phyloP scores from a whole-genome alignment of 37 sponge, comb jelly and placozoan species.

The Halisarca cf. caerulea region DNA sequence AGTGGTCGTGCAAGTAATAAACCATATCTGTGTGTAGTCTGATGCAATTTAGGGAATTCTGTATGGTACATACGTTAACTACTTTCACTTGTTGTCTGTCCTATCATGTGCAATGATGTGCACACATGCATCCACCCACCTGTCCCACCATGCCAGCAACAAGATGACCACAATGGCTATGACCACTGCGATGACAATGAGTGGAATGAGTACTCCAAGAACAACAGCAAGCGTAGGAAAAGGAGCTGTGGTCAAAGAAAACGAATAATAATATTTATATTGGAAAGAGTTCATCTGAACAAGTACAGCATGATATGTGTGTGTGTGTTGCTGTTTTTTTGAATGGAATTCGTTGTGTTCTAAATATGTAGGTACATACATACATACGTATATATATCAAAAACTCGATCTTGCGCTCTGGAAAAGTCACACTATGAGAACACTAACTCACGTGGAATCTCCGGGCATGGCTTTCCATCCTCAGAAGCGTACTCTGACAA shows the following conservation, averaged over 20 bases:
- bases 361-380: not conserved
- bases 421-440: not conserved
- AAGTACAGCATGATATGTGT: too few relatives aligned
- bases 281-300: too few relatives aligned
- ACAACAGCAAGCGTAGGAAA: not conserved
- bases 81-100: too few relatives aligned
- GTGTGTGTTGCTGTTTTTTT: too few relatives aligned
- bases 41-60: too few relatives aligned
- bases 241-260: not conserved
- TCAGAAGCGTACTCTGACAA: not conserved
- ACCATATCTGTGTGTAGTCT: too few relatives aligned
- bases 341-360: too few relatives aligned
- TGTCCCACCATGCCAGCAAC: not conserved
- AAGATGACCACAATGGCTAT: not conserved
- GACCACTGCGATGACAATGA: not conserved
- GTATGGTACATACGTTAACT: too few relatives aligned
- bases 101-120: too few relatives aligned
- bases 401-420: not conserved
- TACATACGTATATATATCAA: not conserved
- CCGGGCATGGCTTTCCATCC: not conserved
- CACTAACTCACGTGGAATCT: not conserved
- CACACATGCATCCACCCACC: not conserved
- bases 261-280: too few relatives aligned
- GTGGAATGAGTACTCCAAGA: constrained; percentile 1
- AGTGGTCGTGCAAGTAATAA: too few relatives aligned